Percentiles rank a stretch among this genome's conserved stretches.
Evolutionary conservation across 2,797 vertebrate species (phyloP).

Genomic region (Micrastur ruficollis): DNA sequence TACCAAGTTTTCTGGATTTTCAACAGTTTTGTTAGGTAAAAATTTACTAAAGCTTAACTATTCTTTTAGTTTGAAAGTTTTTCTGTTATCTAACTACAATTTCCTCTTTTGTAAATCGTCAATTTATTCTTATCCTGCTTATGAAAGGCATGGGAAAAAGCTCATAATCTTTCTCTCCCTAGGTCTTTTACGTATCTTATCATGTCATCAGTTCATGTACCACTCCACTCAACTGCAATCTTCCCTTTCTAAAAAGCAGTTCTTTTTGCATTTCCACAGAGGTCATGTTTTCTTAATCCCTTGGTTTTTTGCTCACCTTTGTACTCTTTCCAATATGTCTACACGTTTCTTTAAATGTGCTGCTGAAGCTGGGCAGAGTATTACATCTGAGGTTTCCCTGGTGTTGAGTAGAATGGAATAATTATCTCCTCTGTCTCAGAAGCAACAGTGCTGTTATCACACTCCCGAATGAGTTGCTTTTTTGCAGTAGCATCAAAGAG

Average conservation of each 20-base stretch:
- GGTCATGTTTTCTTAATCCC: not conserved
- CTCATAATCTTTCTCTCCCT: not conserved
- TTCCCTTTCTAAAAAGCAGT: not conserved
- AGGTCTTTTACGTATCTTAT: not conserved
- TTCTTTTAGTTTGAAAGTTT: not conserved
- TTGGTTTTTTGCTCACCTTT: not conserved
- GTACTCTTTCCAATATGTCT: not conserved
- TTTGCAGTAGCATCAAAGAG: not conserved
- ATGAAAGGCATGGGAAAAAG: not conserved
- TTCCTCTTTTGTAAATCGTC: not conserved
- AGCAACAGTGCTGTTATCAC: not conserved
- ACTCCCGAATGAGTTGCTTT: not conserved
- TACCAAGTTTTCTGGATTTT: not conserved
- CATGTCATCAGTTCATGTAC: not conserved
- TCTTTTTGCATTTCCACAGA: not conserved
- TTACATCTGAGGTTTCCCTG: not conserved
- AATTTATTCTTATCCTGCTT: not conserved
- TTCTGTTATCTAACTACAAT: not conserved
- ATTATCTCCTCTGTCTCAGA: not conserved
- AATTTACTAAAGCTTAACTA: not conserved
- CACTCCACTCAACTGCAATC: not conserved
- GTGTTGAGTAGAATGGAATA: not conserved
- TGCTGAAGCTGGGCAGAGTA: not conserved
- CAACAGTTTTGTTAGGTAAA: not conserved
- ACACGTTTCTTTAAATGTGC: not conserved